Percentiles rank a stretch among this genome's conserved stretches.
These are phyloP conservation scores for Apodemus agrarius DNA, from an alignment of 2,797 vertebrate species.

Conservation along the genomic window DNA sequence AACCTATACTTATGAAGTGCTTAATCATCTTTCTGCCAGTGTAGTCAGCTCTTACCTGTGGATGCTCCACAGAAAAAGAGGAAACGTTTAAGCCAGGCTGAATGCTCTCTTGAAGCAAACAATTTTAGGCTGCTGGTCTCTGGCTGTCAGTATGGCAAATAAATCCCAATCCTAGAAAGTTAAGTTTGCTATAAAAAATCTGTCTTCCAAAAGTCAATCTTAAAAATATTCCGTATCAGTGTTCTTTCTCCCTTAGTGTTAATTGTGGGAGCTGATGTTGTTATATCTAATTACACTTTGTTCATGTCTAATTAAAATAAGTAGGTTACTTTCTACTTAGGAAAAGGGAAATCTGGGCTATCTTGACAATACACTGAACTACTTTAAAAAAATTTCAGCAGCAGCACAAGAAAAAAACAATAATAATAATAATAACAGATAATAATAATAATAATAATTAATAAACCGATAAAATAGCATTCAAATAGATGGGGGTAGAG, in stretches of 20 bases:
- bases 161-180: slow-evolving; percentile 54
- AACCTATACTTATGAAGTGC: slow-evolving; percentile 61
- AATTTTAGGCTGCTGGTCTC: slow-evolving; percentile 39
- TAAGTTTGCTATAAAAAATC: slow-evolving; percentile 7
- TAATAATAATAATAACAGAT: background rate
- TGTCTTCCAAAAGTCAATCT: slow-evolving; percentile 28
- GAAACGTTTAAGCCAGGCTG: slow-evolving; percentile 46
- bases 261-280: background rate
- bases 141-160: background rate
- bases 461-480: background rate
- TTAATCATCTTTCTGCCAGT: slow-evolving; percentile 53
- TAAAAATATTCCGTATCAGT: background rate
- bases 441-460: background rate
- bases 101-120: background rate
- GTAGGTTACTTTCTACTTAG: slow-evolving; percentile 24
- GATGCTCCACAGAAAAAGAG: slow-evolving; percentile 28
- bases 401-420: background rate
- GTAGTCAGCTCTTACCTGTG: slow-evolving; percentile 22
- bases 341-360: slow-evolving; percentile 42
- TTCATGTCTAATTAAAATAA: background rate
- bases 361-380: background rate
- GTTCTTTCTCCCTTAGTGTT: background rate
- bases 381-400: slow-evolving; percentile 9
- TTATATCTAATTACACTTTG: background rate
- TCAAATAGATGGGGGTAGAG: background rate